Evolutionary conservation across 1,140 invertebrate genomes (phyloP), one percentile per base, ranked within the genome.

Genomic region (Ceratina calcarata): DNA sequence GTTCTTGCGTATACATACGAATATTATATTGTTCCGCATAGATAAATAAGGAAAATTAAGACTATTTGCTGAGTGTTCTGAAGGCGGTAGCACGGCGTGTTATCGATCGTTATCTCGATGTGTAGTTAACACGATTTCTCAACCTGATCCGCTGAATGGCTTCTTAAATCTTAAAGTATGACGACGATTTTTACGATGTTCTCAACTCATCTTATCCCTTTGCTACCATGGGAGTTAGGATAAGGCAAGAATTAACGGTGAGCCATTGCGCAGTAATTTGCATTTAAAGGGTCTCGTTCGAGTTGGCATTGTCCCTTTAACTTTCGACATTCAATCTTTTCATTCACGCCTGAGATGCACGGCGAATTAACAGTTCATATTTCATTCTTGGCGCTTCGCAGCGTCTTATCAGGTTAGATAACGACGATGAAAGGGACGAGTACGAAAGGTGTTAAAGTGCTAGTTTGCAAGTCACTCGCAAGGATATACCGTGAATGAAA

Each of bases 21-120:
- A 71, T 71, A 60, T 61, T 49, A 45, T 45, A 7, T 7, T 45
- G 8, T 45, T 45, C 7, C 6, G 10, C 37, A 45, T 45, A 45
- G 7, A 18, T 16, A 57, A 57, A 57, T 4, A 4, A 20, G 18
- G 67, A 70, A 20, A 32, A 55, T 57, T 57, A 70, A 20, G 67
- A n/a, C 6, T 27, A 72, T 16, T 24, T 32, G 24, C 0, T 8
- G 3, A 22, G 64, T 49, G 22, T 76, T 4, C 22, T 18, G 57
- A 15, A 18, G 27, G 22, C 18, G 0, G n/a, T 20, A 20, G 53
- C 51, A 13, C 32, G 10, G 6, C 18, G 18, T 60, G 8, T 13
- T 69, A 77, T 72, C 69, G 68, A 78, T 72, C 76, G 76, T 62
- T 27, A 72, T 72, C 68, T n/a, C 49, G 68, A 72, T 64, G 20